A percentile compares a stretch with the other conserved stretches of the same genome.
Evolutionary conservation across 2,888 invertebrate genomes (phyloP).

Genomic region (Caenorhabditis drosophilae): DNA sequence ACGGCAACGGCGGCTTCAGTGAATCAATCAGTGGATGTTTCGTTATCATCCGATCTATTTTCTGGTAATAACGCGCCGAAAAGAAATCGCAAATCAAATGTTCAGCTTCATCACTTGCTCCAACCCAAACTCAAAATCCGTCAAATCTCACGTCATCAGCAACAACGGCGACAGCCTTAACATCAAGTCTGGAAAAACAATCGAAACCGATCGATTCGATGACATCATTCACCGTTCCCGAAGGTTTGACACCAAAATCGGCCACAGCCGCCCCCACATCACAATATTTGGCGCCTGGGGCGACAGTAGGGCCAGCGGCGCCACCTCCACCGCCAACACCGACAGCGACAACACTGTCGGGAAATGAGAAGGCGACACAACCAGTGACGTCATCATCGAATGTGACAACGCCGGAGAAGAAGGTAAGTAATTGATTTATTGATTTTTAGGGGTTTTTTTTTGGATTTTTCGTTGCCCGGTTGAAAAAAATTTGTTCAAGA

Average conservation of each 20-base stretch:
- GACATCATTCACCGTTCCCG: conserved; percentile 8
- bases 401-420: background rate
- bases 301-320: too few species aligned
- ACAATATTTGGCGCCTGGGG: too few species aligned
- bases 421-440: conserved; percentile 3
- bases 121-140: too few species aligned
- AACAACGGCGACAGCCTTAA: background rate
- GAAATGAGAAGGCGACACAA: background rate
- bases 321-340: background rate
- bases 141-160: too few species aligned
- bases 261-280: background rate
- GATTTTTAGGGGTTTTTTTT: too few species aligned
- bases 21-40: background rate
- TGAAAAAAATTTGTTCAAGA: conserved; percentile 3
- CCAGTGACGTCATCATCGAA: background rate
- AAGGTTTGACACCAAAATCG: background rate
- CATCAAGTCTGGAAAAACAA: background rate
- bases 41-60: background rate
- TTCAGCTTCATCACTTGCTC: too few species aligned
- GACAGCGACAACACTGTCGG: conserved; percentile 4
- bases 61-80: background rate
- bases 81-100: background rate
- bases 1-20: background rate
- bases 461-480: background rate
- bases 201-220: conserved; percentile 2